A percentile compares a stretch with the other conserved stretches of the same genome.
Evolutionary conservation across 2,113 vertebrate genomes (phyloP).

Genomic region (Perognathus longimembris): DNA sequence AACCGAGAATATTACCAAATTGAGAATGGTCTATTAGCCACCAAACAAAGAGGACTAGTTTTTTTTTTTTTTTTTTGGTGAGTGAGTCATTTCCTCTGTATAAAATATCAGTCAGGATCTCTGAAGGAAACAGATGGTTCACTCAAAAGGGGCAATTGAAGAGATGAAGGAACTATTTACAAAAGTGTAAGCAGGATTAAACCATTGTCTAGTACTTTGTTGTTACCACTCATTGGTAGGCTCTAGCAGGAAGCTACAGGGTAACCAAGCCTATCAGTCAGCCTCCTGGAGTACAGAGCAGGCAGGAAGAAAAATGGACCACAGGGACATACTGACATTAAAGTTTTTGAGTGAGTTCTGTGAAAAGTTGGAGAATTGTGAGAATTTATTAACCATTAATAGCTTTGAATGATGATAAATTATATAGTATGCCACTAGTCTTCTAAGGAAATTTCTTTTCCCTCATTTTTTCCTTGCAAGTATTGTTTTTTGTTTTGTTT

Average conservation of each 20-base stretch:
- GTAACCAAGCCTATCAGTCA: neutral
- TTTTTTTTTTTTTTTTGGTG: too few species aligned
- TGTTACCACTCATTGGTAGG: neutral
- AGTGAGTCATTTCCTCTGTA: constrained; percentile 36
- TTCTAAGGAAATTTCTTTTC: neutral
- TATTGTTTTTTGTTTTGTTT: constrained; percentile 27
- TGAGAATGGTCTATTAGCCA: neutral
- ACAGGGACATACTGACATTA: neutral
- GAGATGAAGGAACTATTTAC: constrained; percentile 31
- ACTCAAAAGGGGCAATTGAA: constrained; percentile 4
- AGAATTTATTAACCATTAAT: constrained; percentile 10
- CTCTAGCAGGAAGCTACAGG: neutral
- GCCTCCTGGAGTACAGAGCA: neutral
- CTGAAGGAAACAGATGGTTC: neutral
- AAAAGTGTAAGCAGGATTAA: neutral
- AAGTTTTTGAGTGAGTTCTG: neutral
- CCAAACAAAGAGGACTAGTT: neutral
- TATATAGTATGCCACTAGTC: neutral
- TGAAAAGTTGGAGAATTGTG: neutral
- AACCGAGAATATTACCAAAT: constrained; percentile 16
- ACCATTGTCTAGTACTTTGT: neutral
- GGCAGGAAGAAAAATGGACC: neutral
- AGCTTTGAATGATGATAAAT: neutral
- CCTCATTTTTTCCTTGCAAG: neutral
- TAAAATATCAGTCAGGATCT: neutral